Percentiles rank a stretch among this genome's conserved stretches.
Evolutionary conservation across 2,888 invertebrate species (phyloP).

Genomic region (Tortrix viridana): DNA sequence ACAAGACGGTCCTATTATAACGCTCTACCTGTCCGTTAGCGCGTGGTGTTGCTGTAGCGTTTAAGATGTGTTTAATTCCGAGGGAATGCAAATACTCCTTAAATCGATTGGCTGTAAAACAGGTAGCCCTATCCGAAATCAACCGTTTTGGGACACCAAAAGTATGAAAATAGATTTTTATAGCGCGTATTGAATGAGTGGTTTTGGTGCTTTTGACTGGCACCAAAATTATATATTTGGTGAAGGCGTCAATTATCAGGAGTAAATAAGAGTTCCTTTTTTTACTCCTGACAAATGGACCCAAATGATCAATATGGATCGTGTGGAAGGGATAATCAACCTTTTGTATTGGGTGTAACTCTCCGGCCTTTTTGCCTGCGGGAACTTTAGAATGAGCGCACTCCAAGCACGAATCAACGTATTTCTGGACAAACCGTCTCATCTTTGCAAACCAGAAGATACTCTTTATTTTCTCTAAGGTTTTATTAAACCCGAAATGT

Average conservation of each 20-base stretch:
- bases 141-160: constrained; percentile 35
- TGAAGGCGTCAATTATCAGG: constrained; percentile 53
- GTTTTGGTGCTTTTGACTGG: constrained; percentile 41
- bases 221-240: constrained; percentile 51
- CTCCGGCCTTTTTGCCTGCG: constrained; percentile 39
- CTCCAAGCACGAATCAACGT: constrained; percentile 4
- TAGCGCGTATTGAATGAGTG: background rate
- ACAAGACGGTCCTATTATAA: constrained; percentile 49
- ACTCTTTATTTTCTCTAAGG: constrained; percentile 3
- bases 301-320: constrained; percentile 59
- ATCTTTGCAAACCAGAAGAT: constrained; percentile 5
- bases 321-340: constrained; percentile 53
- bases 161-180: constrained; percentile 28
- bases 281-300: constrained; percentile 51
- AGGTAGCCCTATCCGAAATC: constrained; percentile 35
- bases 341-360: constrained; percentile 57
- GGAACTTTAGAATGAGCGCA: constrained; percentile 3
- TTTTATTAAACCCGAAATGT: constrained; percentile 5
- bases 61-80: constrained; percentile 29
- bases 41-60: too few relatives aligned
- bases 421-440: constrained; percentile 3
- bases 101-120: constrained; percentile 33
- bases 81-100: constrained; percentile 7
- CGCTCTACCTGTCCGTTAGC: constrained; percentile 43
- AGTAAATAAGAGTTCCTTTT: constrained; percentile 51